A percentile compares a stretch with the other conserved stretches of the same genome.
Evolutionary conservation across 2,113 vertebrate genomes (phyloP).

Genomic region (Garra rufa): DNA sequence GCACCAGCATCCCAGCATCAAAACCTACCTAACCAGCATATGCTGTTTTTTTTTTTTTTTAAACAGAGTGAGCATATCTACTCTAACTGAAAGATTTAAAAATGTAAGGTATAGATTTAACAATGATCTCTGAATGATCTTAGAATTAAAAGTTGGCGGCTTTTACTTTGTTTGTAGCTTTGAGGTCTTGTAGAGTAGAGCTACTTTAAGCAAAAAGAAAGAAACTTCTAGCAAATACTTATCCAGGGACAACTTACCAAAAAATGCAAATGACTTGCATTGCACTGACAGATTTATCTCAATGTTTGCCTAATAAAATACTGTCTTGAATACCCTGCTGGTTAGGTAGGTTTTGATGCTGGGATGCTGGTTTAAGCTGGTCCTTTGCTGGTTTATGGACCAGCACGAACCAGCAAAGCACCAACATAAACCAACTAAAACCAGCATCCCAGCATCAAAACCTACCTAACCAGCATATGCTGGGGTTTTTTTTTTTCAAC

Average conservation of each 20-base stretch:
- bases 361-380: too few relatives aligned
- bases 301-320: background rate
- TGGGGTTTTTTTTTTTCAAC: too few relatives aligned
- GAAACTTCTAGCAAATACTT: too few relatives aligned
- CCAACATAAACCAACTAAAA: too few relatives aligned
- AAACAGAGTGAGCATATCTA: background rate
- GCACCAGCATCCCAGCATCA: too few relatives aligned
- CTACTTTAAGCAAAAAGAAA: background rate
- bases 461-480: too few relatives aligned
- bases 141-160: background rate
- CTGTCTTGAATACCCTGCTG: background rate
- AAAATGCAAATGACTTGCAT: background rate
- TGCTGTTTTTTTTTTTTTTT: too few relatives aligned
- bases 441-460: too few relatives aligned
- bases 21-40: too few relatives aligned
- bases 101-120: background rate
- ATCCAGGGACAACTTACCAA: background rate
- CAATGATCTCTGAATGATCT: background rate
- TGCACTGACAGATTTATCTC: background rate
- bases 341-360: too few relatives aligned
- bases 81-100: background rate
- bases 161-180: background rate
- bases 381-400: too few relatives aligned
- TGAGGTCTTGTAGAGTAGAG: background rate
- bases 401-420: too few relatives aligned